A percentile compares a stretch with the other conserved stretches of the same genome.
Conservation (phyloP, 2,113 vertebrate genomes). For the Limanda limanda region DNA sequence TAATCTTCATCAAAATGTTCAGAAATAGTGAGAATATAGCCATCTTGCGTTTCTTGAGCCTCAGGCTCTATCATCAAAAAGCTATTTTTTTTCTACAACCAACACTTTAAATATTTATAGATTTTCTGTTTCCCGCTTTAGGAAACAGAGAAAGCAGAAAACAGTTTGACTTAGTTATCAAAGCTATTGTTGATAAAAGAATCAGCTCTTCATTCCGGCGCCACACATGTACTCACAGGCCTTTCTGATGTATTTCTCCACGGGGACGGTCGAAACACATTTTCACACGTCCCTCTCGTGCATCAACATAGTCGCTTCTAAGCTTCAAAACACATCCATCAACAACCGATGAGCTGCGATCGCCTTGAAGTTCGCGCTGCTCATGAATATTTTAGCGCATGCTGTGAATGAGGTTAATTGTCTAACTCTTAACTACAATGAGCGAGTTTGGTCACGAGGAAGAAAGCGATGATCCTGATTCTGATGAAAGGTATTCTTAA, state of each 20-base stretch:
- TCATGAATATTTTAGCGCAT: slow-evolving; percentile 16
- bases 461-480: slow-evolving; percentile 26
- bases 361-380: background rate
- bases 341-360: slow-evolving; percentile 3
- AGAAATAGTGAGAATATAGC: background rate
- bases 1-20: background rate
- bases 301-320: background rate
- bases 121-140: background rate
- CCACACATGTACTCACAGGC: too few relatives aligned
- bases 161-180: background rate
- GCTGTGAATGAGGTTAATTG: slow-evolving; percentile 49
- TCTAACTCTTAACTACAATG: slow-evolving; percentile 24
- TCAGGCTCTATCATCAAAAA: background rate
- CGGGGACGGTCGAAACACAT: background rate
- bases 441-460: slow-evolving; percentile 22
- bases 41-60: background rate
- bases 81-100: background rate
- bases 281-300: background rate
- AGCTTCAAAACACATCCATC: background rate
- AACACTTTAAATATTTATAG: background rate
- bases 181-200: background rate
- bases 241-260: background rate
- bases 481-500: slow-evolving; percentile 37
- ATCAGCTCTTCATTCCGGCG: background rate
- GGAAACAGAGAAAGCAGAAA: background rate